Base-by-base conservation (phyloP, 2,797 vertebrate species). In the Oreochromis grahami region DNA sequence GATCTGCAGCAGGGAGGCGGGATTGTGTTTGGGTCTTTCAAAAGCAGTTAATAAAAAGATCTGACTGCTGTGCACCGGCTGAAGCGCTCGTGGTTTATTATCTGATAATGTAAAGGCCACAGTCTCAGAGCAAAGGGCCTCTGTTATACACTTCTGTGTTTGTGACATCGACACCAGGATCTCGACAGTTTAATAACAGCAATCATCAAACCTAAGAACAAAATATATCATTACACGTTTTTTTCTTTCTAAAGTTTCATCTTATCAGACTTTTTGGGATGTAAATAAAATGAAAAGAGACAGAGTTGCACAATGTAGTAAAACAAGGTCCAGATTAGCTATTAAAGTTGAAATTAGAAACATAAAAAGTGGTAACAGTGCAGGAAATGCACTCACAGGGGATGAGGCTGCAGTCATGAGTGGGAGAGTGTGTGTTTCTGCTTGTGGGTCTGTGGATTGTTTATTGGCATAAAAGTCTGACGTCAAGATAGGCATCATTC, bases 361-460 rank as follows among this genome's bases (percentile, higher is more conserved):
- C 82, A 84, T 43, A 11, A 68, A 68, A 56, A 63, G 21, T 60
- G 6, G 34, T 14, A 19, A 17, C 32, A 15, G 5, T 7, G 78
- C 82, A 83, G 88, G 76, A 85, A 86, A 41, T 38, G 8, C 11
- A n/a, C 15, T 79, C 78, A 34, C 53, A 72, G 45, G 60, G 90
- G 84, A 87, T 26, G 87, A 50, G 52, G 41, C 68, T 89, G 70
- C 32, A 45, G 70, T 50, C 10, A 8, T 0, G 70, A 32, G 70
- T 74, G 68, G 68, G 26, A n/a, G 0, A 32, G 43, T 50, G 26
- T 32, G 82, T 50, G 34, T 68, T 19, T 65, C 1, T 63, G 1
- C 38, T 2, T 50, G 76, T 72, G 36, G 77, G 43, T 63, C 6
- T 84, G 76, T 55, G 72, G 6, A 7, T 3, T 19, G 50, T 80